Conservation (phyloP, 2,113 vertebrate genomes). For the Hippocampus zosterae region DNA sequence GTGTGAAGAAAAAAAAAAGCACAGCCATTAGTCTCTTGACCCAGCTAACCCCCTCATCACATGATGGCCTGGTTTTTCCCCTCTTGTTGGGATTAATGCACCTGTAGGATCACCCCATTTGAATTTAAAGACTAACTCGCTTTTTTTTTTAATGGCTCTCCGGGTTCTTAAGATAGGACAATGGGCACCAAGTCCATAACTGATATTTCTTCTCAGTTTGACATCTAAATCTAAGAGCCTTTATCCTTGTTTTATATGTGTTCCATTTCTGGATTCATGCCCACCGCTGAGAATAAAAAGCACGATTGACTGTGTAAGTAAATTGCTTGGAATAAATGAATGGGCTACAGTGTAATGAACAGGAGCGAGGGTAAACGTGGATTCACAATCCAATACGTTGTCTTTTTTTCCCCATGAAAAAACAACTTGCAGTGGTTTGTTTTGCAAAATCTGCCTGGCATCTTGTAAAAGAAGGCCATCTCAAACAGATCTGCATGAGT, state of each 20-base stretch:
- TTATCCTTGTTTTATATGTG: conserved; percentile 12
- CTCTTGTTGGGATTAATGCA: conserved; percentile 64
- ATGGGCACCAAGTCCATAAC: conserved; percentile 45
- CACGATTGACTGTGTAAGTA: conserved; percentile 16
- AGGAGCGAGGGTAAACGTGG: conserved; percentile 13
- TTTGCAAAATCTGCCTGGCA: conserved; percentile 21
- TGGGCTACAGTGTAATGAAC: conserved; percentile 14
- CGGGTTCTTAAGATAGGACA: conserved; percentile 42
- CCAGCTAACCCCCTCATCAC: conserved; percentile 70
- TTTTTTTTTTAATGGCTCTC: conserved; percentile 64
- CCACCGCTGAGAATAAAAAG: conserved; percentile 15
- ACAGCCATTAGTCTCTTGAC: conserved; percentile 83
- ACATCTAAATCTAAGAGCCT: conserved; percentile 30
- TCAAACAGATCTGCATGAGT: conserved; percentile 50
- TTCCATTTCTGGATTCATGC: conserved; percentile 16
- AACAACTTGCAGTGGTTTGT: conserved; percentile 27
- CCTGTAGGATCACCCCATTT: conserved; percentile 55
- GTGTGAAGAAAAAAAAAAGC: conserved; percentile 66
- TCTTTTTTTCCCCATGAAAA: conserved; percentile 28
- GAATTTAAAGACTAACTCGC: conserved; percentile 63
- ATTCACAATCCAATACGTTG: conserved; percentile 12
- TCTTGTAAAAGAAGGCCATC: conserved; percentile 26
- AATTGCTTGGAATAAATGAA: conserved; percentile 10
- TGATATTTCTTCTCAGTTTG: conserved; percentile 33
- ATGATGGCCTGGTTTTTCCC: conserved; percentile 45